Evolutionary conservation across 2,888 invertebrate species (phyloP), one percentile per base, ranked within the genome.

Genomic region (Lamellibrachia satsuma): DNA sequence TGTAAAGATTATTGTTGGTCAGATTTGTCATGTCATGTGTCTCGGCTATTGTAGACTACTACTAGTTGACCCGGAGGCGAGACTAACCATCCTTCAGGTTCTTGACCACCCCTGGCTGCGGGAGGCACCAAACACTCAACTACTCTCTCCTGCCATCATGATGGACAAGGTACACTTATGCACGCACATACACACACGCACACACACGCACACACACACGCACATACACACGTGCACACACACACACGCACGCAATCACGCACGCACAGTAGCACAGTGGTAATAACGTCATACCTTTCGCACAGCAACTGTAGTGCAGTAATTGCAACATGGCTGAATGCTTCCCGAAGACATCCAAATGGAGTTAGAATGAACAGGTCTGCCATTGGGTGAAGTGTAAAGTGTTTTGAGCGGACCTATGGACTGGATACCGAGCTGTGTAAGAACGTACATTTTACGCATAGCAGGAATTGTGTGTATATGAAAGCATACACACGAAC

Each of bases 81-180:
- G 96, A 91, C 94, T 96, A 93, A 95, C 94, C 11, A 94, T 95
- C 11, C 94, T 95, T n/a, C 95, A 95, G 92, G 94, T 96, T 27
- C 94, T 95, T 90, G 60, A 92, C 15, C 95, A 95, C 93, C 94
- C 95, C 1, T 96, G 96, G 96, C 93, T 96, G 92, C 94, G 94
- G 11, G 94, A 95, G 90, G 95, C 95, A 3, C 95, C 95, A 7
- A 95, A 95, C 91, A 95, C 95, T 7, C 93, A 94, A 52, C 95
- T 96, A 39, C 94, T 95, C 92, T 96, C 96, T 55, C 95, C 96
- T 0, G 95, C 95, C 11, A 94, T 96, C 55, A 94, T 96, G 52
- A 93, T 95, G 7, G 95, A 95, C 93, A 95, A 95, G 94, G 96
- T 96, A 91, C 91, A 94, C 90, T 7, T 7, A 7, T 52, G 39